A percentile compares a stretch with the other conserved stretches of the same genome.
Conservation (phyloP, 1,140 invertebrate species). For the Lordiphosa collinella region DNA sequence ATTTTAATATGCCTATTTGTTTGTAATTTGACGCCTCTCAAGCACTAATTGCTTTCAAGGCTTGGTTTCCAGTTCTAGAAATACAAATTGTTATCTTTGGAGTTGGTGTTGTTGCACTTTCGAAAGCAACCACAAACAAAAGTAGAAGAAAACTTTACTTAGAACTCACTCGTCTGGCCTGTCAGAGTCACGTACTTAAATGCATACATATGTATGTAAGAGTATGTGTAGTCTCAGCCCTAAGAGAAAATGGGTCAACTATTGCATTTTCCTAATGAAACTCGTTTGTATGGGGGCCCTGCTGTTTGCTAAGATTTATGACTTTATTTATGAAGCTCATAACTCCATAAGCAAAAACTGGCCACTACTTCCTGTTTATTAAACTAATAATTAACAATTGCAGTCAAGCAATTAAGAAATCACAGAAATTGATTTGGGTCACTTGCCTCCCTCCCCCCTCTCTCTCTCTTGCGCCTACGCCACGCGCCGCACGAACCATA, state of each 20-base stretch:
- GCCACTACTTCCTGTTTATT: constrained; percentile 64
- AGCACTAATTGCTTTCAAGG: constrained; percentile 42
- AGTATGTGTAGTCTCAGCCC: constrained; percentile 1
- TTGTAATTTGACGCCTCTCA: constrained; percentile 33
- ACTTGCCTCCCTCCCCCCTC: constrained; percentile 14
- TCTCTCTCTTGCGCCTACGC: background rate
- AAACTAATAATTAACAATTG: constrained; percentile 70
- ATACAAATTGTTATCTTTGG: background rate
- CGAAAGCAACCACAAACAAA: constrained; percentile 12
- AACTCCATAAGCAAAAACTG: constrained; percentile 26
- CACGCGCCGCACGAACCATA: background rate
- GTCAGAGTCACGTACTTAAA: constrained; percentile 7
- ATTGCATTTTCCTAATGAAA: constrained; percentile 39
- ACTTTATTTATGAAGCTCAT: constrained; percentile 26
- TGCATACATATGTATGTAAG: constrained; percentile 1
- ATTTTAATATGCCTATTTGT: constrained; percentile 10
- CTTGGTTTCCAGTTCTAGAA: constrained; percentile 9
- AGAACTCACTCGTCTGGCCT: constrained; percentile 1
- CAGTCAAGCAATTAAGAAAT: constrained; percentile 54
- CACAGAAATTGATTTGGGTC: constrained; percentile 48
- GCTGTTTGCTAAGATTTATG: constrained; percentile 25
- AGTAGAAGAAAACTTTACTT: constrained; percentile 1
- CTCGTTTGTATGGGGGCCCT: constrained; percentile 37
- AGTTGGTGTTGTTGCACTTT: constrained; percentile 30
- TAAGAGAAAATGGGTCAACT: constrained; percentile 54